Percentiles rank a stretch among this genome's conserved stretches.
Evolutionary conservation across 2,113 vertebrate genomes (phyloP).

Genomic region (Mus pahari): DNA sequence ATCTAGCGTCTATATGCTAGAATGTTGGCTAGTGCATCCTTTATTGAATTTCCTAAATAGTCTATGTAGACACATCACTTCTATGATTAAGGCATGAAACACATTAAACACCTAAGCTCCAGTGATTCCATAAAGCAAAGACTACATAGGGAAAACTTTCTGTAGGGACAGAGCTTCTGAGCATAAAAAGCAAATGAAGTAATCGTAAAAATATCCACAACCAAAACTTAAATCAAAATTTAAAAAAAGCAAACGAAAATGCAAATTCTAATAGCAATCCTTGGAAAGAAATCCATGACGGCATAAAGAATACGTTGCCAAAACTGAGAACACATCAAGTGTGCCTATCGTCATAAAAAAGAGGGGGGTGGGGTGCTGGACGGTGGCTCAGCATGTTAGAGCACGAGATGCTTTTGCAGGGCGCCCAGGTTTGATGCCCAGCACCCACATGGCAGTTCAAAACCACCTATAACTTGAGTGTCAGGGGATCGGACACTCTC

Average conservation of each 20-base stretch:
- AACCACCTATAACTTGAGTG: neutral
- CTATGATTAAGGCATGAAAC: conserved; percentile 36
- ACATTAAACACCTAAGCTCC: neutral
- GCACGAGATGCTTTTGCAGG: neutral
- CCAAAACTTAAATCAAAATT: neutral
- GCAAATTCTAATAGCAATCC: neutral
- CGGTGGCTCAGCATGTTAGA: neutral
- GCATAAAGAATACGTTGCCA: neutral
- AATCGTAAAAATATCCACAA: conserved; percentile 20
- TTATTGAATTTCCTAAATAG: neutral
- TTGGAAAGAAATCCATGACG: neutral
- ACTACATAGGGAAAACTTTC: neutral
- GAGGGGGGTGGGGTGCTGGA: neutral
- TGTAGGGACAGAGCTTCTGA: neutral
- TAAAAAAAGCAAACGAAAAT: neutral
- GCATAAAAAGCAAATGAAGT: neutral
- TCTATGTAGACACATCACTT: neutral
- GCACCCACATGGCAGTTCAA: neutral
- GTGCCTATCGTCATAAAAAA: neutral
- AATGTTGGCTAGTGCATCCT: neutral
- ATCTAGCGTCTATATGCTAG: neutral
- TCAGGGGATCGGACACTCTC: neutral
- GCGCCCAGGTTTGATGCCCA: too few species aligned
- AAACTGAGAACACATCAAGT: neutral
- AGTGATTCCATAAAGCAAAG: neutral